Base-by-base conservation (phyloP, 2,113 vertebrate genomes). In the Sciurus niger region DNA sequence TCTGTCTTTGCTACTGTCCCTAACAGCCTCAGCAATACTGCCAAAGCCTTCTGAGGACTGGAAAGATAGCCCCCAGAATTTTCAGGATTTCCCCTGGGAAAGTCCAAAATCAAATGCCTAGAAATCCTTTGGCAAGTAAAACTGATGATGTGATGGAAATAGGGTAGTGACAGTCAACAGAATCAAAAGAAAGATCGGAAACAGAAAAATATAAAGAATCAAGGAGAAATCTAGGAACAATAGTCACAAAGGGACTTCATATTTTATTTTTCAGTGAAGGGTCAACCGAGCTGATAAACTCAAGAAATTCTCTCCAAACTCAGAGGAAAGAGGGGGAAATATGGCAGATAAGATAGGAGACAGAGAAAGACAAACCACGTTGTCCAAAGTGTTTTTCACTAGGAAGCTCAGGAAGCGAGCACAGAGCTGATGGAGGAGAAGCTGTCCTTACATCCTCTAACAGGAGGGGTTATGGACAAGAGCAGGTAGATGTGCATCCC, bases 321-420 rank as follows among this genome's bases (percentile, higher is more conserved):
- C 84, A 92, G 53, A 94, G 46, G 25, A 77, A 95, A 83, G 14
- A 32, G 16, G 30, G 14, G 55, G 37, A 63, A 73, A n/a, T 37
- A 32, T 16, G 34, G 80, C 40, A 89, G 18, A 74, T 4, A 87
- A 84, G 14, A 74, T 4, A 87, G 80, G 14, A 94, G 89, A 70
- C 22, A 86, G 60, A 93, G 67, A 94, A 96, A 72, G 53, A 82
- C 18, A 93, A 83, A 89, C 24, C 55, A 90, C 16, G 11, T 84
- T 72, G 58, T 68, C 55, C 87, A 91, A 80, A 93, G 46, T 83
- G 80, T 73, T 95, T 89, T 92, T 92, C 55, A 51, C 88, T 48
- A 55, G 32, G 46, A 70, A n/a, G 20, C 78, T 37, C 65, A 48
- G 79, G 58, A 89, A 48, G 20, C 53, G 10, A 93, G 43, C 85